Percentiles rank a stretch among this genome's conserved stretches.
phyloP scores from a whole-genome alignment of 2,113 vertebrate genomes.

The Mirza zaza region DNA sequence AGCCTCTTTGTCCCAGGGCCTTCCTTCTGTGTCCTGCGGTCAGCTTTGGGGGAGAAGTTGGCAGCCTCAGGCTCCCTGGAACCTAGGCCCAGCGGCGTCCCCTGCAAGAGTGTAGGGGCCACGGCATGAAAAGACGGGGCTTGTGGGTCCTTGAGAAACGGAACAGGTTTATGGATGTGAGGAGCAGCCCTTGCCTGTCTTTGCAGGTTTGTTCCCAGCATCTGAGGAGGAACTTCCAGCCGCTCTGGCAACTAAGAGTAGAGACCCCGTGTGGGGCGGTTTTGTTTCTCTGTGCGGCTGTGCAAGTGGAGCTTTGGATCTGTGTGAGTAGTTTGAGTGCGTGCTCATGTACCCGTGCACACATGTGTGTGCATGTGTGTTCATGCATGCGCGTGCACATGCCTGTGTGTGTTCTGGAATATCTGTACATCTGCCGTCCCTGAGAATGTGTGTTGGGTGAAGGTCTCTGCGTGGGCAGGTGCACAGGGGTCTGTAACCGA shows the following conservation, averaged over 20 bases:
- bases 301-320: background rate
- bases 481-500: too few species aligned
- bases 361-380: accelerated
- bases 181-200: background rate
- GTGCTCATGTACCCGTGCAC: too few species aligned
- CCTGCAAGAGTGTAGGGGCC: background rate
- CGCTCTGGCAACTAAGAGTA: background rate
- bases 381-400: too few species aligned
- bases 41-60: background rate
- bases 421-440: too few species aligned
- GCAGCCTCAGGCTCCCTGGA: background rate
- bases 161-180: too few species aligned
- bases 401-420: too few species aligned
- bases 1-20: background rate
- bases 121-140: background rate
- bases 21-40: background rate
- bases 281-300: background rate
- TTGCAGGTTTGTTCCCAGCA: too few species aligned
- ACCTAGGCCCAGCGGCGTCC: accelerated
- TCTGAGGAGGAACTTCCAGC: background rate
- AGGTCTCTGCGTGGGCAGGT: accelerated
- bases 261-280: too few species aligned
- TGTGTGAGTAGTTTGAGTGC: background rate
- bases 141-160: background rate
- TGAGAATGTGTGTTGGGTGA: background rate